These are phyloP conservation scores for Pagrus major DNA, from an alignment of 2,113 vertebrate species.

Conservation along the genomic window DNA sequence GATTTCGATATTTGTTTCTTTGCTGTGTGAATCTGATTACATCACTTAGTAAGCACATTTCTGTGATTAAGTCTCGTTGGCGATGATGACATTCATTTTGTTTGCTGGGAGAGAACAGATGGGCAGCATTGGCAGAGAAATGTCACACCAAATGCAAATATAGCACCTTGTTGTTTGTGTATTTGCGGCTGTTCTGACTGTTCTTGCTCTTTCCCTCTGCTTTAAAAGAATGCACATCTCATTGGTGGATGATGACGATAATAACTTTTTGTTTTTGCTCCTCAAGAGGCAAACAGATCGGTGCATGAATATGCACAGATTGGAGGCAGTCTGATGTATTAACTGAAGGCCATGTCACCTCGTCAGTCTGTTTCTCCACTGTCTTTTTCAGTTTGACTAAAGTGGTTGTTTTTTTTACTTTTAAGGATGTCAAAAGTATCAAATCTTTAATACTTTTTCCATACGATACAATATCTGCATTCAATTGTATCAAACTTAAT, in stretches of 20 bases:
- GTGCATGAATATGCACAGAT: background rate
- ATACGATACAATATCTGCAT: too few species aligned
- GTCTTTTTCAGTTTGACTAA: background rate
- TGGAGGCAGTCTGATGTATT: conserved; percentile 3
- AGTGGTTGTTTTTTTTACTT: conserved; percentile 1
- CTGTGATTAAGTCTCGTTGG: conserved; percentile 28
- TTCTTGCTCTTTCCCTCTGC: conserved; percentile 71
- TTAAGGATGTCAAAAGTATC: too few species aligned
- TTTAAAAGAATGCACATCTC: conserved; percentile 48
- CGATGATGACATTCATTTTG: conserved; percentile 61
- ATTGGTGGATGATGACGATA: conserved; percentile 18
- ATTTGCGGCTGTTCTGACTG: conserved; percentile 66
- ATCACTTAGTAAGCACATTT: conserved; percentile 36
- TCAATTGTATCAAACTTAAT: too few species aligned
- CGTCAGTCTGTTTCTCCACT: background rate
- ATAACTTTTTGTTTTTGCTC: background rate
- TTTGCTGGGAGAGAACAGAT: conserved; percentile 77
- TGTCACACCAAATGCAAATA: conserved; percentile 80
- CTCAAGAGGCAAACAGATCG: background rate
- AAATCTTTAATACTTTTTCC: too few species aligned
- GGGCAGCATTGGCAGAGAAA: conserved; percentile 73
- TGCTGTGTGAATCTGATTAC: background rate
- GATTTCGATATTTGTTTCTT: background rate
- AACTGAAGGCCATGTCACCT: conserved; percentile 16
- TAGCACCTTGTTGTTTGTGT: conserved; percentile 79